phyloP scores from a whole-genome alignment of 2,113 vertebrate genomes.

The Pteropus alecto region DNA sequence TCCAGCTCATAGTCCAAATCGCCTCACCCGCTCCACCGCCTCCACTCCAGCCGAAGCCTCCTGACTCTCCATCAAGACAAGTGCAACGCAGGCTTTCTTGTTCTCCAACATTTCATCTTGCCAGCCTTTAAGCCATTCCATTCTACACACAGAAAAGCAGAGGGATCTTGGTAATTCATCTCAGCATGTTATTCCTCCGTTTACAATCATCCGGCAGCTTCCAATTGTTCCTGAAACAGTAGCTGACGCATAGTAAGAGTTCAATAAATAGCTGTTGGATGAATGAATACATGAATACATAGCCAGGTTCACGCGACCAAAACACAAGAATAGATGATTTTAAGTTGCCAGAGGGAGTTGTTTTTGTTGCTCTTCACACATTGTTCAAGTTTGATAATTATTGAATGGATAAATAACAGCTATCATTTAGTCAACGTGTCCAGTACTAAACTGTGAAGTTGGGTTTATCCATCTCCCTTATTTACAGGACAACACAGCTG shows the following conservation, averaged over 20 bases:
- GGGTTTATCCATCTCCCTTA: neutral
- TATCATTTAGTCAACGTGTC: neutral
- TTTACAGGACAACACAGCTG: neutral
- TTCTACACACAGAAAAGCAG: neutral
- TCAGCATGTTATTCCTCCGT: neutral
- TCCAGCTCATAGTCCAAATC: neutral
- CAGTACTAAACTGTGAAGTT: neutral
- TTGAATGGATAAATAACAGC: neutral
- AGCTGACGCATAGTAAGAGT: neutral
- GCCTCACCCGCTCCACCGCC: neutral
- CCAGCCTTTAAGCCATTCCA: neutral
- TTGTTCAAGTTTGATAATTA: neutral
- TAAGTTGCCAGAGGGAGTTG: neutral
- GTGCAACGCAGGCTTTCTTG: accelerated
- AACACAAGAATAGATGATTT: neutral
- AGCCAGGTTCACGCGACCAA: neutral
- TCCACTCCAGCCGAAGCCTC: neutral
- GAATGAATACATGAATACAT: neutral
- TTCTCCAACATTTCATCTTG: neutral
- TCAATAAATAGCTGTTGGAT: neutral
- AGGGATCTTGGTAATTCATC: neutral
- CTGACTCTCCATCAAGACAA: neutral
- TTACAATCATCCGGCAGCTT: neutral
- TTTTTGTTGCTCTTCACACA: neutral
- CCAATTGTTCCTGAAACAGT: neutral